Conservation (phyloP, 2,888 invertebrate species). For the Meteorus colon region DNA sequence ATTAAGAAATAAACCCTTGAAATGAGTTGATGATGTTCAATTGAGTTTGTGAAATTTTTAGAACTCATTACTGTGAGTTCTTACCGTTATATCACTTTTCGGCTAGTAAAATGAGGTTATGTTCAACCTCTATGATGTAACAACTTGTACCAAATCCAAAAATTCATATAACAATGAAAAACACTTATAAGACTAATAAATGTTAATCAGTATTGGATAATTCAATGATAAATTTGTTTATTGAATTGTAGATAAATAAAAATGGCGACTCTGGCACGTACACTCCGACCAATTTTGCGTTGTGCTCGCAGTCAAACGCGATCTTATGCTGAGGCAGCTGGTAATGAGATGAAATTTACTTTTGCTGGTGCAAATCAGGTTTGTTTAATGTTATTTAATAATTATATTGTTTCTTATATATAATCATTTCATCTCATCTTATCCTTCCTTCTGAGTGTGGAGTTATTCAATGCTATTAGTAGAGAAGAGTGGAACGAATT, state of each 20-base stretch:
- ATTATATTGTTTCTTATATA: neutral
- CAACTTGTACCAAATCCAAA: constrained; percentile 12
- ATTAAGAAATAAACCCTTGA: neutral
- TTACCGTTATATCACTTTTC: neutral
- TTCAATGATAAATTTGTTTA: neutral
- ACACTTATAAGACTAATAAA: neutral
- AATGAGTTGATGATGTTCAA: no score
- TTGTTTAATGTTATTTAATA: constrained; percentile 45
- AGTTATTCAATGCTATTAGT: neutral
- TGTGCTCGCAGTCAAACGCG: constrained; percentile 72
- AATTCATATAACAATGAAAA: neutral
- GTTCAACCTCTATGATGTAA: constrained; percentile 40
- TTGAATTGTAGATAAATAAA: constrained; percentile 18
- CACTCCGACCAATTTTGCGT: constrained; percentile 64
- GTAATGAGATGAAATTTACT: constrained; percentile 88
- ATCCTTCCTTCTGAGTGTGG: no score
- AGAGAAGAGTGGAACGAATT: no score
- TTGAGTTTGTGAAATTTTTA: no score
- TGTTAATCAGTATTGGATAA: neutral
- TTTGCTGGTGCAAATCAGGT: constrained; percentile 94
- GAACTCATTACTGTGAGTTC: neutral
- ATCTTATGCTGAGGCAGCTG: constrained; percentile 80
- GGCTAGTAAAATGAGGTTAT: neutral
- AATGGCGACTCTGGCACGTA: constrained; percentile 67
- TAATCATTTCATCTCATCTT: no score